Base-by-base conservation (phyloP, 2,888 invertebrate genomes). In the Sesamia inferens region DNA sequence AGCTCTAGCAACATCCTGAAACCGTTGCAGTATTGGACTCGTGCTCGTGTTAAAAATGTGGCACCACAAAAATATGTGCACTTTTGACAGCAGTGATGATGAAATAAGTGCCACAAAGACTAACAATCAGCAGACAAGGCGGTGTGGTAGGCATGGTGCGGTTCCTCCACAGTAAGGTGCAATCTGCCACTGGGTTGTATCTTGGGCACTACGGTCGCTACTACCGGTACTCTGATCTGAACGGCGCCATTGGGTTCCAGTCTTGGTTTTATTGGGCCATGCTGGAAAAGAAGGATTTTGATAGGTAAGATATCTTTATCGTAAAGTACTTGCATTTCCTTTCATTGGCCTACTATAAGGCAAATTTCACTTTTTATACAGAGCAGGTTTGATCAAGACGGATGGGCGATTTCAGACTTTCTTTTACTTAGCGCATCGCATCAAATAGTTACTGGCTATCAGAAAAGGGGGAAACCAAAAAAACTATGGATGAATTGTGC, bases 191-290 rank as follows among this genome's bases (percentile, higher is more conserved):
- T 95, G 4, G 92, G 86, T 62, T 93, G 93, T 63, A 97, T 91
- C 82, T 92, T 93, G 65, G 97, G 97, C 1, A 97, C 96, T 16
- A 97, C 97, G 0, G 97, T 97, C 0, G 97, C 97, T 1, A 97
- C 97, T 8, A 97, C 97, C 0, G 97, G 97, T 5, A 97, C 97
- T 64, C 97, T 92, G 73, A 97, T 96, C 83, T 97, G 97, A 0
- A 97, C 94, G 0, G 95, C 93, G 0, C 93, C 93, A 14, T 93
- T 93, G 79, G 74, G 80, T 44, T 88, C 88, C 5, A 81, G 61
- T 6, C 78, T 79, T 5, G 87, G 65, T 65, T 80, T 85, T 42
- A 77, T 64, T 0, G 68, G 66, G 4, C 66, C 66, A 11, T 76
- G 71, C 80, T 83, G 51, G 11, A 76, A 71, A 7, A n/a, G 3